Conservation (phyloP, 1,140 invertebrate genomes). For the Leucophenga varia region DNA sequence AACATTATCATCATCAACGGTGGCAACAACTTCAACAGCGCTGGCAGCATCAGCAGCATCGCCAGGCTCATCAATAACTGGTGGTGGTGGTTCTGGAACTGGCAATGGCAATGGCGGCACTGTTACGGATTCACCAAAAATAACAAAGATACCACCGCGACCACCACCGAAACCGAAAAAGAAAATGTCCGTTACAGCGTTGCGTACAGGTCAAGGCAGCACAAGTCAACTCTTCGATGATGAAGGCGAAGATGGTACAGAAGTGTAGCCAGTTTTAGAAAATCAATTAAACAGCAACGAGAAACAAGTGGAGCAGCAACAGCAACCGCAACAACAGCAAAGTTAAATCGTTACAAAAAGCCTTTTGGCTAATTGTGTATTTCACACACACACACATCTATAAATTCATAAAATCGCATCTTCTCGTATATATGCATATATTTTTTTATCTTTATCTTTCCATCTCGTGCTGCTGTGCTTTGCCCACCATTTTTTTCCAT, state of each 20-base stretch:
- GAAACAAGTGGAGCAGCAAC: too few species aligned
- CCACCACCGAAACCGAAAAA: conserved; percentile 80
- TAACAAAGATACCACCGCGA: conserved; percentile 72
- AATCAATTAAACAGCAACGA: too few species aligned
- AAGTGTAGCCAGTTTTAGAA: conserved; percentile 75
- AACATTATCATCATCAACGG: conserved; percentile 4
- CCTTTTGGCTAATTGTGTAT: too few species aligned
- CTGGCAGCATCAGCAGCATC: not conserved
- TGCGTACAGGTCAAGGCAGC: conserved; percentile 58
- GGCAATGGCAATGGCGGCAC: conserved; percentile 49
- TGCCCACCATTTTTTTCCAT: too few species aligned
- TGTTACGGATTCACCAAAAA: conserved; percentile 51
- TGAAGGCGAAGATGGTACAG: conserved; percentile 83
- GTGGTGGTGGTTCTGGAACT: conserved; percentile 9
- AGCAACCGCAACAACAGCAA: too few species aligned
- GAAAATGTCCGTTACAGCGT: conserved; percentile 61
- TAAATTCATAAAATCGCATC: too few species aligned
- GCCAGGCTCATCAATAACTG: not conserved
- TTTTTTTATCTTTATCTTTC: too few species aligned
- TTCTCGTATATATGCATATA: too few species aligned
- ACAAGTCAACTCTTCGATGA: conserved; percentile 74
- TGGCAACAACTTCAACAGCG: not conserved
- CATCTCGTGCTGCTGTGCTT: too few species aligned
- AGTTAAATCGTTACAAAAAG: too few species aligned
- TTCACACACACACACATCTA: too few species aligned